These are phyloP conservation scores for Felis catus DNA, from an alignment of 2,113 vertebrate genomes.

Conservation along the genomic window DNA sequence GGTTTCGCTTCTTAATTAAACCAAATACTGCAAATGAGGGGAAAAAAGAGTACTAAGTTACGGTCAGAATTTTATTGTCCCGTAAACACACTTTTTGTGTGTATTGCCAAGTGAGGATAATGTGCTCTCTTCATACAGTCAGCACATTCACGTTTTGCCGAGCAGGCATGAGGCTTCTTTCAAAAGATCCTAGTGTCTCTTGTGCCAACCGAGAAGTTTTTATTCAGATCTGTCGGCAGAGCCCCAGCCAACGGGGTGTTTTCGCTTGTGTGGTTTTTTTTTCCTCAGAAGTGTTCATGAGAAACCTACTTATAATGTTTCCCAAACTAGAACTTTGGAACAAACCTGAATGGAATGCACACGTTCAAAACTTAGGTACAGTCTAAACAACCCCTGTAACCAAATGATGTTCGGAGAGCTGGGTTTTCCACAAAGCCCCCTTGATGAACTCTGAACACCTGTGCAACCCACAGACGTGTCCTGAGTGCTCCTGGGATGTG, in stretches of 20 bases:
- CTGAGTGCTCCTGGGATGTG: not conserved
- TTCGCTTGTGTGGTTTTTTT: conserved; percentile 64
- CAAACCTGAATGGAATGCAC: conserved; percentile 13
- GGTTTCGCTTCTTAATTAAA: conserved; percentile 76
- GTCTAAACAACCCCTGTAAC: not conserved
- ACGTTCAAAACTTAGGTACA: not conserved
- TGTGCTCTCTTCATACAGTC: conserved; percentile 63
- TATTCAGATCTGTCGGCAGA: conserved; percentile 62
- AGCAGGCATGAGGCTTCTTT: conserved; percentile 69
- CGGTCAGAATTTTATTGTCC: conserved; percentile 62
- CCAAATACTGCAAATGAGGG: conserved; percentile 36
- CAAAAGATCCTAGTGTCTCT: conserved; percentile 53
- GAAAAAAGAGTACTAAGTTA: conserved; percentile 66
- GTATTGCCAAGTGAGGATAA: conserved; percentile 76
- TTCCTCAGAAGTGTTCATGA: conserved; percentile 49
- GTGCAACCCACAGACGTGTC: no score
- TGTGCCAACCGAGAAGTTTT: conserved; percentile 72
- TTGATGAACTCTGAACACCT: not conserved
- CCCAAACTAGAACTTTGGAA: conserved; percentile 46
- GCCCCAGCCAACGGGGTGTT: not conserved
- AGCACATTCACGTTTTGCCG: conserved; percentile 71
- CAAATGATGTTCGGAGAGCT: not conserved
- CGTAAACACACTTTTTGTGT: conserved; percentile 63
- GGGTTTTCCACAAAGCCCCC: not conserved
- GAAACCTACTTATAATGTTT: conserved; percentile 50